Conservation (phyloP, 1,140 invertebrate genomes). For the Caenorhabditis brenneri region DNA sequence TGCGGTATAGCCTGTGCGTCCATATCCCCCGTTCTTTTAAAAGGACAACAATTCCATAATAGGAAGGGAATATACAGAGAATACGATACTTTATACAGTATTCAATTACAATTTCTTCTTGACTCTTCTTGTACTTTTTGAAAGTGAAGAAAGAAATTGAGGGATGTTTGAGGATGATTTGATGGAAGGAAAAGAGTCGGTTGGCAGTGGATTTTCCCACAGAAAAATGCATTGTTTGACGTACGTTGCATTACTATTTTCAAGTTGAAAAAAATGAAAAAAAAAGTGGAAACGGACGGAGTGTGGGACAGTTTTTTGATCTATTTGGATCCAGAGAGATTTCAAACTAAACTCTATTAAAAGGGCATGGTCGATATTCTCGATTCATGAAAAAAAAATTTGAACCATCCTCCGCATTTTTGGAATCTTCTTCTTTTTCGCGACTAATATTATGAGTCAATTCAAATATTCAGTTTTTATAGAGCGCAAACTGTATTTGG, state of each 20-base stretch:
- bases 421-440: too few relatives aligned
- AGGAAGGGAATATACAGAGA: background rate
- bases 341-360: too few relatives aligned
- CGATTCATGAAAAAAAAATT: too few relatives aligned
- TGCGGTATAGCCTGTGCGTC: conserved; percentile 16
- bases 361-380: too few relatives aligned
- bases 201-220: background rate
- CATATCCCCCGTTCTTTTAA: background rate
- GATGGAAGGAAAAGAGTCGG: background rate
- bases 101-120: background rate
- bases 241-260: background rate
- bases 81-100: background rate
- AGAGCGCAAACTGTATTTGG: too few relatives aligned
- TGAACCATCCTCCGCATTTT: too few relatives aligned
- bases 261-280: background rate
- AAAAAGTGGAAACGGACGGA: background rate
- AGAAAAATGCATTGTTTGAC: background rate
- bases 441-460: too few relatives aligned
- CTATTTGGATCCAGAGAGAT: background rate
- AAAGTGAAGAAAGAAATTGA: background rate
- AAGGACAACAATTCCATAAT: conserved; percentile 18
- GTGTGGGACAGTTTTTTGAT: background rate
- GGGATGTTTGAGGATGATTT: background rate
- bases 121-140: background rate
- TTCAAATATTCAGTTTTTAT: too few relatives aligned